These are phyloP conservation scores for Lepus oiostolus DNA, from an alignment of 2,797 vertebrate genomes.

Conservation along the genomic window DNA sequence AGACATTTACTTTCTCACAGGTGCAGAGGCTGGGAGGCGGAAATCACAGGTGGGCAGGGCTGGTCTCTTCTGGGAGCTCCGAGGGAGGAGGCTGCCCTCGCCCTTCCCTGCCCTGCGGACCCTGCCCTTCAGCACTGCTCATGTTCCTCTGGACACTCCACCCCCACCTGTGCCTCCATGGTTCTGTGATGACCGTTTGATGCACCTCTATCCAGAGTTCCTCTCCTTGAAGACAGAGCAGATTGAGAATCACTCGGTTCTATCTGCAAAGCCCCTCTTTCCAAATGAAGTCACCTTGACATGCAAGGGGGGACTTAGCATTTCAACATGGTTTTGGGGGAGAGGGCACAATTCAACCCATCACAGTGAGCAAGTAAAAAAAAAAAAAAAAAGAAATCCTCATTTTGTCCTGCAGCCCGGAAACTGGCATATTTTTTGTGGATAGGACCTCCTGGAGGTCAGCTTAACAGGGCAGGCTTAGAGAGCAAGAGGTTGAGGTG, in stretches of 20 bases:
- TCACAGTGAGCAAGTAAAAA: not conserved
- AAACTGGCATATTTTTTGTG: not conserved
- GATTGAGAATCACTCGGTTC: not conserved
- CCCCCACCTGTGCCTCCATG: not conserved
- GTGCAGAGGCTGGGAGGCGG: not conserved
- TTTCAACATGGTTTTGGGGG: not conserved
- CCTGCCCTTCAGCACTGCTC: fast-evolving
- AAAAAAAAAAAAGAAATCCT: not conserved
- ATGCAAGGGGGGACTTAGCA: not conserved
- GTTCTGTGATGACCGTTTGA: not conserved
- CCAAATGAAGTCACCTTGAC: not conserved
- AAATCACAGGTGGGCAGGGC: not conserved
- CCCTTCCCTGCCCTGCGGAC: not conserved
- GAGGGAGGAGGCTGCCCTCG: fast-evolving
- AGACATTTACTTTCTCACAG: not conserved
- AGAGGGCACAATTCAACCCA: not conserved
- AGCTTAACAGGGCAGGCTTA: not conserved
- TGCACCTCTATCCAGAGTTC: not conserved
- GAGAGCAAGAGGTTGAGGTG: fast-evolving
- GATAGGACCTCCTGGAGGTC: not conserved
- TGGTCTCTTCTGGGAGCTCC: not conserved
- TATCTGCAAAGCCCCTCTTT: not conserved
- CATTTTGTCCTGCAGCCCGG: fast-evolving
- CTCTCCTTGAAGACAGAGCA: not conserved
- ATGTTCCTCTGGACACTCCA: fast-evolving